These are phyloP conservation scores for Halichondria panicea DNA, from an alignment of 37 sponge, comb jelly and placozoan genomes.

Conservation along the genomic window DNA sequence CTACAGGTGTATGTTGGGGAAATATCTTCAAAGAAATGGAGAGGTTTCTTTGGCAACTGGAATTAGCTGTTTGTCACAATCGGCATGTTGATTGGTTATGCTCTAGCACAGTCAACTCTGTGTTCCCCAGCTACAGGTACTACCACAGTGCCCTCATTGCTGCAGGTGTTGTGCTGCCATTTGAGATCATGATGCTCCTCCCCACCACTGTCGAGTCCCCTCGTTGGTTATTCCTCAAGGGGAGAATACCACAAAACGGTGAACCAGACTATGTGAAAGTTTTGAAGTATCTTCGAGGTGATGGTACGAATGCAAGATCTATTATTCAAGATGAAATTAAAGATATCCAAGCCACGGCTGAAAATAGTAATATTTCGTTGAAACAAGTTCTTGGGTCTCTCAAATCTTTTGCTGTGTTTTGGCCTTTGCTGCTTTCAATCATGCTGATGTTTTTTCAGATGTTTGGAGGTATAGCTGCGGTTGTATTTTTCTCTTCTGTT, in stretches of 20 bases:
- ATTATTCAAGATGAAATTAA: slow-evolving; percentile 38
- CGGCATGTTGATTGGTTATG: slow-evolving; percentile 63
- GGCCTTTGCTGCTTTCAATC: slow-evolving; percentile 32
- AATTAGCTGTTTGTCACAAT: slow-evolving; percentile 75
- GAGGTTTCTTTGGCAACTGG: slow-evolving; percentile 73
- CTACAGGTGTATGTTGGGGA: slow-evolving; percentile 83
- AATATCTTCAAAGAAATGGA: slow-evolving; percentile 45
- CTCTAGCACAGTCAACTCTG: slow-evolving; percentile 19
- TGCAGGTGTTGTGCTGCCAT: slow-evolving; percentile 37
- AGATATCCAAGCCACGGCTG: slow-evolving; percentile 11
- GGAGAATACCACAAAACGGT: background rate
- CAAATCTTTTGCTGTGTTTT: too few relatives aligned
- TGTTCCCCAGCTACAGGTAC: slow-evolving; percentile 8
- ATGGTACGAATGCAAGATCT: slow-evolving; percentile 32
- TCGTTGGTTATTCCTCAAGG: slow-evolving; percentile 49
- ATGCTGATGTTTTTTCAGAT: slow-evolving; percentile 75
- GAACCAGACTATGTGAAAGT: slow-evolving; percentile 8
- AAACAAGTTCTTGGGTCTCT: too few relatives aligned
- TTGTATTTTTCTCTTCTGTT: slow-evolving; percentile 51
- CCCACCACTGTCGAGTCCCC: slow-evolving; percentile 71
- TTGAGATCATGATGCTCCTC: slow-evolving; percentile 56
- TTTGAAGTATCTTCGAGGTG: slow-evolving; percentile 47
- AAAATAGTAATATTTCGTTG: background rate
- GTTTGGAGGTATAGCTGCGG: slow-evolving; percentile 76
- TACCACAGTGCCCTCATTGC: slow-evolving; percentile 51